Evolutionary conservation across 1,140 invertebrate genomes (phyloP), one percentile per base, ranked within the genome.

Genomic region (Euwallacea fornicatus): DNA sequence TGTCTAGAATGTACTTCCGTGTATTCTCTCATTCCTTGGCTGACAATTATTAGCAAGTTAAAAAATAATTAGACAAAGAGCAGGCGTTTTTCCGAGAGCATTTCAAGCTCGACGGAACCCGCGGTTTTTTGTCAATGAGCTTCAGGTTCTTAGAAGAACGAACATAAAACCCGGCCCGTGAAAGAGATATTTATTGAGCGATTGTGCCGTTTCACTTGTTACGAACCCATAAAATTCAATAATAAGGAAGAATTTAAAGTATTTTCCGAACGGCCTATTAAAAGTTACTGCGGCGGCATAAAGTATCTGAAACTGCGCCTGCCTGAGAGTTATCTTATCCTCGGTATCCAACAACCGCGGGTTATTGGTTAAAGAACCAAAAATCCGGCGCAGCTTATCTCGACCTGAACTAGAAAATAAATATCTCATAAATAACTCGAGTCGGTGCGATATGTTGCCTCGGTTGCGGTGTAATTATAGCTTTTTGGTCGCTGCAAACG

Each of bases 341-440:
- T 33, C 21, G 21, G 21, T 4, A 53, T 53, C 50, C 15, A 53
- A 53, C 15, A 11, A 15, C 55, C 6, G 21, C 55, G 10, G n/a
- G 55, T 58, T 58, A 58, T 58, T 58, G 55, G 55, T 58, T 10
- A 21, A 58, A 58, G 55, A 58, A 58, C 55, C 55, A 41, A 58
- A 58, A 58, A 58, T 58, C 21, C 55, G 55, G 16, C 21, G 50
- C 11, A 53, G 11, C 55, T 58, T 58, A 58, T 58, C 59, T 9
- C 59, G 59, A 43, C 59, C 6, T 43, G 59, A 61, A 61, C 59
- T 61, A 61, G 59, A 61, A 61, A 61, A 42, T 61, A 43, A 61
- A 42, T 61, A 43, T 58, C 21, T 61, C 59, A 43, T 61, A 61
- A 61, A 61, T 61, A 61, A 42, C 59, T 43, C 11, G 59, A 61